Base-by-base conservation (phyloP, 1,140 invertebrate genomes). In the Diprion similis region DNA sequence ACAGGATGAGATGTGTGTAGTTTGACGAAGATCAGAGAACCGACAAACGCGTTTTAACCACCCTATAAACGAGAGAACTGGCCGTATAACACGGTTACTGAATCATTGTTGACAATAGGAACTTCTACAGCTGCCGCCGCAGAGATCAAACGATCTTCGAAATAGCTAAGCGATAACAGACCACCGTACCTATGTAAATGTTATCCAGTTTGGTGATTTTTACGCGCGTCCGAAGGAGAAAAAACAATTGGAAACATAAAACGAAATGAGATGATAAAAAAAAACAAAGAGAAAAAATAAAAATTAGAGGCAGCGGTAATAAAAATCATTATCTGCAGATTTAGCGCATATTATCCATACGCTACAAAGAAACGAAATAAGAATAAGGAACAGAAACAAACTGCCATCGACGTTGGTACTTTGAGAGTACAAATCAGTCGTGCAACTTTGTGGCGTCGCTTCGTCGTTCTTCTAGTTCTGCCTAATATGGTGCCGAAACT, bases 71-170 rank as follows among this genome's bases (percentile, higher is more conserved):
- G 78, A 78, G 78, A 73, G 74, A 74, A 68, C 74, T 17, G 70
- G 76, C 76, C 72, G 73, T 74, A 82, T 81, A 80, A 77, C 76
- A 78, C 81, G 82, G 86, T 86, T 82, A 84, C 82, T 85, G 84
- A 87, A 86, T 86, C 85, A 86, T 85, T 83, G 85, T 84, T 84
- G 80, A 81, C 85, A 84, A 87, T 86, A 85, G 84, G 85, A 86
- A 81, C 85, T 78, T 78, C 85, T 86, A 85, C 85, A 86, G 85
- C 82, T 84, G 79, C 76, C 67, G 48, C 51, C 73, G 68, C 77
- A 79, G 71, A 67, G 67, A 72, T 48, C 71, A 48, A 72, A 72
- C 71, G 59, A 72, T 72, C 9, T 65, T 10, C 46, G 68, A 72
- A 68, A 24, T n/a, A 48, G 72, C 68, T 73, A 68, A 73, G 69